Percentiles rank a stretch among this genome's conserved stretches.
Conservation (phyloP, 2,113 vertebrate genomes). For the Grantiella picta region DNA sequence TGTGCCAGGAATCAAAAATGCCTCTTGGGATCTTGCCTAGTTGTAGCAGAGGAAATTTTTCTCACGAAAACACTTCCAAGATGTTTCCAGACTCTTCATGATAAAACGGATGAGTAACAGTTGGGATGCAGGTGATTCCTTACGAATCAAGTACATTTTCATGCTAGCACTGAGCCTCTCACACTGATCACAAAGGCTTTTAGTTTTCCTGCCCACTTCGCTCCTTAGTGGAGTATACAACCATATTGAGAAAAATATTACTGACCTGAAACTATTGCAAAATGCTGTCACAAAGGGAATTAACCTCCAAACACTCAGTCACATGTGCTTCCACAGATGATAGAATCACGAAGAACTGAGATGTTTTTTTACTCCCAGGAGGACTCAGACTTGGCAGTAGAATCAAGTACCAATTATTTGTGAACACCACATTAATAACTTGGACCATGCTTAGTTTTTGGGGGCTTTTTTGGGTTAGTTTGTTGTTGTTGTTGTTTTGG, state of each 20-base stretch:
- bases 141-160: not conserved
- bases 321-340: not conserved
- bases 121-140: not conserved
- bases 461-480: not conserved
- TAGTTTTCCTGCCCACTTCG: not conserved
- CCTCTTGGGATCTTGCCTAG: not conserved
- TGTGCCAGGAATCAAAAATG: not conserved
- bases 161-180: not conserved
- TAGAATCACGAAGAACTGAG: not conserved
- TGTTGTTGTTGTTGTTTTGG: not conserved
- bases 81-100: not conserved
- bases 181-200: not conserved
- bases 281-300: not conserved
- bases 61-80: not conserved
- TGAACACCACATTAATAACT: not conserved
- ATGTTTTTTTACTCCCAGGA: not conserved
- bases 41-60: not conserved
- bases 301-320: not conserved
- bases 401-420: not conserved
- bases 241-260: not conserved
- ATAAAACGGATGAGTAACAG: not conserved
- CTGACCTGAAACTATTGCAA: not conserved
- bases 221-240: not conserved
- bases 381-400: not conserved
- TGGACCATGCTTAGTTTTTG: fast-evolving